These are phyloP conservation scores for Latrodectus geometricus DNA, from an alignment of 1,140 invertebrate species.

Conservation along the genomic window DNA sequence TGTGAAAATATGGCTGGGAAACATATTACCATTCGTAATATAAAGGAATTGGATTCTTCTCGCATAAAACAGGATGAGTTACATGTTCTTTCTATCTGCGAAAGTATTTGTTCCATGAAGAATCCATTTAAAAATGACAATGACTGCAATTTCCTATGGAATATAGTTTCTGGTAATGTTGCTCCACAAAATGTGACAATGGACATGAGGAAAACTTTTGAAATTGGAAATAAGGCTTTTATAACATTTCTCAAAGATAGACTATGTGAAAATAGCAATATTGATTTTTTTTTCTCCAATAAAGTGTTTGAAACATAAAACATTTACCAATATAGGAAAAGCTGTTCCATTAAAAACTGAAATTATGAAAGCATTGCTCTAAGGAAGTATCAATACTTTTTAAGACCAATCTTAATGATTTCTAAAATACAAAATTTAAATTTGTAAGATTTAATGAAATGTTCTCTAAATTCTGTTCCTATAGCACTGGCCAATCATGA, in stretches of 20 bases:
- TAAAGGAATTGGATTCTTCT: background rate
- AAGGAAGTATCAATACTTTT: background rate
- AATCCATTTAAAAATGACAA: background rate
- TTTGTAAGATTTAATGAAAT: slow-evolving; percentile 1
- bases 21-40: background rate
- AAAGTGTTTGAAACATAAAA: background rate
- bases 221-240: background rate
- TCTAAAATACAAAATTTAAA: slow-evolving; percentile 2
- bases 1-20: too few species aligned
- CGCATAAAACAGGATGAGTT: background rate
- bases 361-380: background rate
- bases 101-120: background rate
- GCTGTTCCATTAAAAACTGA: too few species aligned
- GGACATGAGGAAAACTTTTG: background rate
- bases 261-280: background rate
- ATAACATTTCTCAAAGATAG: background rate
- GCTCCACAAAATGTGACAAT: background rate
- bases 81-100: background rate
- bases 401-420: background rate
- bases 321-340: background rate
- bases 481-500: background rate
- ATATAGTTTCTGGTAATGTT: slow-evolving; percentile 13
- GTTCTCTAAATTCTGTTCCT: background rate
- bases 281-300: background rate
- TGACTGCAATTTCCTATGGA: too few species aligned